Evolutionary conservation across 2,797 vertebrate species (phyloP), one percentile per base, ranked within the genome.

Genomic region (Acrossocheilus fasciatus): DNA sequence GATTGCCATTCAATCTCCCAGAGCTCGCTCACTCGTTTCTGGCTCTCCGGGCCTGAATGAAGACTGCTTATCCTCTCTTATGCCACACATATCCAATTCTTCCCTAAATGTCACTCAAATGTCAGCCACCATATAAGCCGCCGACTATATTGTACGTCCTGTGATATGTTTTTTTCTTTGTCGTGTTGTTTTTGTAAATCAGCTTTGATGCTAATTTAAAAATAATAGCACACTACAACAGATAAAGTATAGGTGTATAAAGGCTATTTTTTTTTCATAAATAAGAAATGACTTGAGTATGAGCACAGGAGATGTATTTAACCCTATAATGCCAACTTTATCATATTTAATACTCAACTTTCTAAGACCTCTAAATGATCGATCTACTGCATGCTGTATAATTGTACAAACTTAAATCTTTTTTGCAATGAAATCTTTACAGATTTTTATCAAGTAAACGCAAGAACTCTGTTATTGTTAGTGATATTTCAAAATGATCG

Each of bases 31-130:
- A 92, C 93, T 91, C 92, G 92, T 93, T 93, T 93, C 91, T 92
- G 89, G 47, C 89, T 81, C 93, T 89, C 93, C 85, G 41, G 91
- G 91, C 50, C 92, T 94, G 93, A 95, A 95, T 94, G 93, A 91
- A 90, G 93, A 11, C 81, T 30, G 92, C 92, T 91, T 90, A 89
- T 91, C 89, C 88, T 91, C 89, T 93, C 91, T 90, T 94, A 93
- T 94, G 91, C 91, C 76, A 93, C 89, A 83, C 81, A 77, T 89
- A 89, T 90, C 93, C 91, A 94, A 92, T 91, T 93, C 94, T 94
- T 90, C 87, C 89, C 92, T 94, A 96, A 96, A 96, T 96, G 95
- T 96, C 95, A 96, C 90, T 89, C 91, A 96, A 96, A 96, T 96
- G 95, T 96, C 95, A 96, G 89, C 92, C 92, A 91, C 90, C 91